phyloP scores from a whole-genome alignment of 1,140 invertebrate species.

The Cryptotermes secundus region DNA sequence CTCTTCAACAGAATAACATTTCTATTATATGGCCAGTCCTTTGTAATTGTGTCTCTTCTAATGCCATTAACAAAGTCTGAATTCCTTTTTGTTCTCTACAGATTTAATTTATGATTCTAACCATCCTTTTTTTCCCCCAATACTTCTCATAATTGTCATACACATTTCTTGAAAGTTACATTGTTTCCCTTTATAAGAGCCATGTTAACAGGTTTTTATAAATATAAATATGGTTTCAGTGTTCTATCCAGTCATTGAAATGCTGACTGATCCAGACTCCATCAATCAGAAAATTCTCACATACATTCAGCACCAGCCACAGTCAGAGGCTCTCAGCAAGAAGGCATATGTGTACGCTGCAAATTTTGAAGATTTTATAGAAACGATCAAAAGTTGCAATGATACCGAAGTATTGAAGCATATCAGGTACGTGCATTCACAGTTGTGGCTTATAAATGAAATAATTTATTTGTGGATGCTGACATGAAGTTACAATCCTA shows the following conservation, averaged over 20 bases:
- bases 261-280: constrained; percentile 85
- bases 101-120: too few species aligned
- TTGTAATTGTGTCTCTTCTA: too few species aligned
- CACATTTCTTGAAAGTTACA: not conserved
- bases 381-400: constrained; percentile 76
- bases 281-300: constrained; percentile 84
- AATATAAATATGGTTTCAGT: constrained; percentile 57
- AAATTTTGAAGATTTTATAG: constrained; percentile 86
- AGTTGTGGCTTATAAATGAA: too few species aligned
- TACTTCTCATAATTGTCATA: too few species aligned
- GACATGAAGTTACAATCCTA: too few species aligned
- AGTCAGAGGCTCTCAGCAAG: constrained; percentile 73
- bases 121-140: too few species aligned
- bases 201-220: too few species aligned
- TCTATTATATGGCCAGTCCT: too few species aligned
- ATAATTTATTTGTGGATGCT: too few species aligned
- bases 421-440: constrained; percentile 57
- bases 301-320: constrained; percentile 72
- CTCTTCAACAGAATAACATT: too few species aligned
- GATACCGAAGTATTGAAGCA: constrained; percentile 82
- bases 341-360: constrained; percentile 84
- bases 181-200: not conserved
- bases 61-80: too few species aligned
- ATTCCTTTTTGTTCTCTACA: too few species aligned
- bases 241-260: constrained; percentile 77